Base-by-base conservation (phyloP, 2,888 invertebrate species). In the Stomorhina lunata region DNA sequence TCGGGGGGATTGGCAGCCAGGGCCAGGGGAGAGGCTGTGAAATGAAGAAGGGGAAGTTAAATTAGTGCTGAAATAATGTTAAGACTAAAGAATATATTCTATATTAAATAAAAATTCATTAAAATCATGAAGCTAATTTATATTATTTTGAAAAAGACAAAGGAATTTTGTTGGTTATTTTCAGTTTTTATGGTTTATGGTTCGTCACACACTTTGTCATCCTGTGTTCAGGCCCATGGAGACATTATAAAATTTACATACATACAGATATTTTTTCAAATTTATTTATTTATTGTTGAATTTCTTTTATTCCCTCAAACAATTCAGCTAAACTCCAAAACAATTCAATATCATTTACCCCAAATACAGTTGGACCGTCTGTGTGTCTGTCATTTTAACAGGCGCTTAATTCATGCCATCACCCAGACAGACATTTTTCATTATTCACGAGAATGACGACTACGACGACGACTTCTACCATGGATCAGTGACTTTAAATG, bases 1-100 rank as follows among this genome's bases (percentile, higher is more conserved):
- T 95, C 95, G 48, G 91, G 89, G 87, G 90, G 89, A 85, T 88
- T 91, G 80, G 88, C 90, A 71, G 90, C 90, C 53, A 85, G 85
- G 73, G 84, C 85, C 59, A 75, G 57, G 80, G 79, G 78, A 65
- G 83, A 83, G 77, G 83, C 88, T 88, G 63, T 2, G 84, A 78
- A 40, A 12, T 72, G 2, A 66, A 57, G 61, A 61, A 40, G 65
- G 34, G 20, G 4, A 68, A 68, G 6, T 15, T n/a, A n/a, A n/a
- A n/a, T n/a, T n/a, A n/a, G n/a, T n/a, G n/a, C n/a, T n/a, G n/a
- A n/a, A n/a, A n/a, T n/a, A n/a, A n/a, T n/a, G n/a, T n/a, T n/a
- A n/a, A n/a, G n/a, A n/a, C n/a, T n/a, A n/a, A n/a, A n/a, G n/a
- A n/a, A n/a, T n/a, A n/a, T n/a, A n/a, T n/a, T n/a, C n/a, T n/a